Percentiles rank a stretch among this genome's conserved stretches.
phyloP scores from a whole-genome alignment of 2,113 vertebrate genomes.

The Brachirus orientalis region DNA sequence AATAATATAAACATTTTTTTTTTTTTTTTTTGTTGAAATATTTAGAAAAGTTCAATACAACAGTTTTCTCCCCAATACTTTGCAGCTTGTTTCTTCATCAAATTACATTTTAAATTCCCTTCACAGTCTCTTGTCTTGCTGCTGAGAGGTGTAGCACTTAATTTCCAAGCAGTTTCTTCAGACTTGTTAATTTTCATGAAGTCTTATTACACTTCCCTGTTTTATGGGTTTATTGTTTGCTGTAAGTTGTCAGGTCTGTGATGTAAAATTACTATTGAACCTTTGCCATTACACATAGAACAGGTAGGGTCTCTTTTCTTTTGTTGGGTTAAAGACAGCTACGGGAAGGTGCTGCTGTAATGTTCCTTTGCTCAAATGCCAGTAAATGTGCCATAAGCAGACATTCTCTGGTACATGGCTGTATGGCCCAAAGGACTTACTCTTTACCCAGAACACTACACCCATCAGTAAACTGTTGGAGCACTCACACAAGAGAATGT shows the following conservation, averaged over 20 bases:
- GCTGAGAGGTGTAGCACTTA: neutral
- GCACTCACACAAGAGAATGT: constrained; percentile 79
- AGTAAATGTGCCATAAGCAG: constrained; percentile 70
- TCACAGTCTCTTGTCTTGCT: neutral
- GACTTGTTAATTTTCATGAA: too few relatives aligned
- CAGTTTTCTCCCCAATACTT: neutral
- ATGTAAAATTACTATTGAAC: neutral
- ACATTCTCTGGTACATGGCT: constrained; percentile 56
- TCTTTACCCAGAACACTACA: constrained; percentile 66
- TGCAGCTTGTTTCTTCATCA: neutral
- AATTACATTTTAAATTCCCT: too few relatives aligned
- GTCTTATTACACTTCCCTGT: neutral
- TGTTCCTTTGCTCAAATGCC: constrained; percentile 68
- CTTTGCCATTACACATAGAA: constrained; percentile 3
- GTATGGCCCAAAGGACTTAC: constrained; percentile 39
- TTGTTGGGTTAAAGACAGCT: constrained; percentile 26
- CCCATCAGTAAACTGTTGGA: constrained; percentile 72
- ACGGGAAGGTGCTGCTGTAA: neutral
- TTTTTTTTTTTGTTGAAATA: neutral
- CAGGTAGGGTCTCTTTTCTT: neutral
- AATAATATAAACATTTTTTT: neutral
- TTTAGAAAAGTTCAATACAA: too few relatives aligned
- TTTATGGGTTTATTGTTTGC: neutral
- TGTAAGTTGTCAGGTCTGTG: neutral
- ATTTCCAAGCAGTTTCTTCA: too few relatives aligned